Base-by-base conservation (phyloP, 2,888 invertebrate genomes). In the Tenthredo scrophulariae region DNA sequence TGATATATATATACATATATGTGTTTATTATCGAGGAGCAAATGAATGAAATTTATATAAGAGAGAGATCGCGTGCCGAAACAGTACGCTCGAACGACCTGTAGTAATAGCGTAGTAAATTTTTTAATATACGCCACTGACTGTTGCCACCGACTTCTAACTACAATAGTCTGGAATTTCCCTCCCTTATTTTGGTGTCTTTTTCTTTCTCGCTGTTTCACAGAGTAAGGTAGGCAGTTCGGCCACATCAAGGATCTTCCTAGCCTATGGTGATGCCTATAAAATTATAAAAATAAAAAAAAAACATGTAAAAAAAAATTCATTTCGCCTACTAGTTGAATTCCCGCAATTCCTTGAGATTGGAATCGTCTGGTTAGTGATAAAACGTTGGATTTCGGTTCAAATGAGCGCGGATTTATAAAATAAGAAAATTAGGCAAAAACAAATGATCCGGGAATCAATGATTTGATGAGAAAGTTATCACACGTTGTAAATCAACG, bases 31-130 rank as follows among this genome's bases (percentile, higher is more conserved):
- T 40, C 22, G 22, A 22, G 67, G 67, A 37, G 67, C 65, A 84
- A 84, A 65, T 77, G 84, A 84, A 84, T 84, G 84, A 84, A 84
- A 84, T 84, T 84, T 77, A 84, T 84, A 79, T 84, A 84, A 65
- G 62, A 37, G 33, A 46, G 80, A 26, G 22, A 62, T 84, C 65
- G 77, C 84, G 84, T 84, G 84, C n/a, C 50, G 67, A 67, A 84
- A 65, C 65, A 65, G 46, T 43, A 84, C 84, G 84, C 84, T 84
- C 67, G 77, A 84, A 72, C n/a, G 84, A 79, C 18, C 77, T 67
- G 84, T 79, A 79, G 84, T 84, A 84, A 84, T 84, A 79, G 77
- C 65, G 77, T 84, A 84, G 84, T 84, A 77, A 79, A 84, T 79
- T 84, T 77, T 84, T 33, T 79, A 84, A 40, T 54, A 58, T 80